Percentiles rank a stretch among this genome's conserved stretches.
Conservation (phyloP, 2,888 invertebrate genomes). For the Acleris emargana region DNA sequence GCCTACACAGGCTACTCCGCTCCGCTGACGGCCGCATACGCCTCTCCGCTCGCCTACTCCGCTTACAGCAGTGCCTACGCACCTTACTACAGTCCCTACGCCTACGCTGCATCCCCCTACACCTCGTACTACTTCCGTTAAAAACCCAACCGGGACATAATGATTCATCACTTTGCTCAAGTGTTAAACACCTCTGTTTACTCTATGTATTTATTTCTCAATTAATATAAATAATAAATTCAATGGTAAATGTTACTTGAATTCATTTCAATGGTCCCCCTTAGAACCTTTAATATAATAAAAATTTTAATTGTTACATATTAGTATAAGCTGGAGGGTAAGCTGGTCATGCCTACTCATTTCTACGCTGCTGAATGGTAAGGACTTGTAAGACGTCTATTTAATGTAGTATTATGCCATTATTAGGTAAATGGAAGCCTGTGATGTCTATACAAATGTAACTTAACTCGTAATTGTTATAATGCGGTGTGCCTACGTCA, state of each 20-base stretch:
- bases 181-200: conserved; percentile 3
- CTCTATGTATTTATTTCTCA: conserved; percentile 29
- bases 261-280: conserved; percentile 14
- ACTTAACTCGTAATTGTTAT: conserved; percentile 42
- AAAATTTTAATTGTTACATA: conserved; percentile 32
- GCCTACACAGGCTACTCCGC: conserved; percentile 61
- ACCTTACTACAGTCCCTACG: conserved; percentile 54
- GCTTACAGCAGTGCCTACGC: conserved; percentile 48
- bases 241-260: conserved; percentile 21
- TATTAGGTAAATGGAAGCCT: conserved; percentile 49
- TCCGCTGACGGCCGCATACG: conserved; percentile 76
- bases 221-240: conserved; percentile 32
- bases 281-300: conserved; percentile 24
- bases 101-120: conserved; percentile 50
- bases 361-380: conserved; percentile 41
- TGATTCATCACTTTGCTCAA: conserved; percentile 1
- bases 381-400: conserved; percentile 48
- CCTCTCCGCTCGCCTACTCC: conserved; percentile 66
- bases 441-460: conserved; percentile 42
- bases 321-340: conserved; percentile 19
- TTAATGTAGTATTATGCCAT: conserved; percentile 53
- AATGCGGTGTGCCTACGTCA: conserved; percentile 43
- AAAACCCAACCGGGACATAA: conserved; percentile 37
- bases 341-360: conserved; percentile 39
- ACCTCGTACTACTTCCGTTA: conserved; percentile 61